Conservation (phyloP, 2,113 vertebrate genomes). For the Eublepharis macularius region DNA sequence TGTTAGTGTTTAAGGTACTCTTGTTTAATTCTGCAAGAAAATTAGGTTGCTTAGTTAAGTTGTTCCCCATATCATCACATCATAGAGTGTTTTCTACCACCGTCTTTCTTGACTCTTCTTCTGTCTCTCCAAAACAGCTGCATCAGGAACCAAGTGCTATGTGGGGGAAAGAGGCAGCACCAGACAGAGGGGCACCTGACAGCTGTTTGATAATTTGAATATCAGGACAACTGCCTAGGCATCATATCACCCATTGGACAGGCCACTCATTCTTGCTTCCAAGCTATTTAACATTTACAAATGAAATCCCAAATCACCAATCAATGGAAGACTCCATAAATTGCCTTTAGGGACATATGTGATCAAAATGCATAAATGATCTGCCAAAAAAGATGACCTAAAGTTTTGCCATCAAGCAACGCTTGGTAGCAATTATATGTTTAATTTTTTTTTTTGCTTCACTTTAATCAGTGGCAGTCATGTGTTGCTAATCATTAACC, state of each 20-base stretch:
- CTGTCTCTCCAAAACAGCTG: background rate
- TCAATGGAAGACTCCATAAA: background rate
- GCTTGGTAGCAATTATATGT: background rate
- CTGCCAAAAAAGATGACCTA: background rate
- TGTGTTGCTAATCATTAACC: conserved; percentile 19
- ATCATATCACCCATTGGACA: background rate
- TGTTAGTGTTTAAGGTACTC: too few relatives aligned
- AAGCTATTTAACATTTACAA: background rate
- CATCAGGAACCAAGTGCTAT: background rate
- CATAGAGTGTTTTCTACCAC: background rate
- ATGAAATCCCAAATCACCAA: background rate
- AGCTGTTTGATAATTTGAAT: too few relatives aligned
- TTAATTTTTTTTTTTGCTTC: background rate
- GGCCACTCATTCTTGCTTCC: background rate
- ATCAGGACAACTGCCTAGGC: background rate
- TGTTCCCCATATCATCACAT: background rate
- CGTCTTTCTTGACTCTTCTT: background rate
- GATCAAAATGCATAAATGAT: background rate
- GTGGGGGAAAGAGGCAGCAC: background rate
- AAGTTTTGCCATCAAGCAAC: background rate
- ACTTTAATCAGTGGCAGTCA: background rate
- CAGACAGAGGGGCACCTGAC: too few relatives aligned
- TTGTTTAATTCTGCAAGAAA: background rate
- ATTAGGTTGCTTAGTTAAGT: background rate
- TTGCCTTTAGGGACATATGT: background rate